Base-by-base conservation (phyloP, 2,113 vertebrate genomes). In the Leptobrachium ailaonicum region DNA sequence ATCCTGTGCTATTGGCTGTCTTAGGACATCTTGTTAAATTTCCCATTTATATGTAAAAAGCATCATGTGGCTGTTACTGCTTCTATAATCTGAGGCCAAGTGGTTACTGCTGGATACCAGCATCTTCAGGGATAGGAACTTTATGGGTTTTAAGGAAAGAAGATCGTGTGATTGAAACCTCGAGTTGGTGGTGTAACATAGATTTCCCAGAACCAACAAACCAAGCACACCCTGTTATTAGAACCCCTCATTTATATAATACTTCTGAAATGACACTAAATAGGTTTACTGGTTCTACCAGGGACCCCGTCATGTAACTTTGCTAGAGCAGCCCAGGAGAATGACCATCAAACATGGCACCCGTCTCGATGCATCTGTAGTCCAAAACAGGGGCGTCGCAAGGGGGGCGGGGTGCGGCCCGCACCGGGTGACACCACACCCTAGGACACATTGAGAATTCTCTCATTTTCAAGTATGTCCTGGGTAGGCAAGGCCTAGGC, bases 21-120 rank as follows among this genome's bases (percentile, higher is more conserved):
- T 71, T 32, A 47, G 68, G 13, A 71, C 45, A 50, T 44, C 68
- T 71, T 71, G 68, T 71, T n/a, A 71, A 71, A 71, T 50, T 6
- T 71, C 68, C 68, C 20, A 47, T 71, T 41, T 47, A 7, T 44
- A 71, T 71, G 68, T 32, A 32, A 20, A 71, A 71, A 47, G 50
- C 68, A 71, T 41, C 68, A 71, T 42, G 11, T 60, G 56, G 11
- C 11, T 60, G 56, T 14, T 60, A 14, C 56, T 60, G 56, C 13
- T 60, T 50, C 43, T 71, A 47, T 71, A 71, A 71, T 71, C 44
- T 71, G 7, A 32, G 44, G 13, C 68, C 68, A 71, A 71, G 44
- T 71, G 68, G 68, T 45, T 47, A 71, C 32, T n/a, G 42, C 14
- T 50, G 66, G 44, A 71, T 71, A 71, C 13, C 43, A 71, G n/a